Conservation (phyloP, 2,113 vertebrate species). For the Actinemys pallida region DNA sequence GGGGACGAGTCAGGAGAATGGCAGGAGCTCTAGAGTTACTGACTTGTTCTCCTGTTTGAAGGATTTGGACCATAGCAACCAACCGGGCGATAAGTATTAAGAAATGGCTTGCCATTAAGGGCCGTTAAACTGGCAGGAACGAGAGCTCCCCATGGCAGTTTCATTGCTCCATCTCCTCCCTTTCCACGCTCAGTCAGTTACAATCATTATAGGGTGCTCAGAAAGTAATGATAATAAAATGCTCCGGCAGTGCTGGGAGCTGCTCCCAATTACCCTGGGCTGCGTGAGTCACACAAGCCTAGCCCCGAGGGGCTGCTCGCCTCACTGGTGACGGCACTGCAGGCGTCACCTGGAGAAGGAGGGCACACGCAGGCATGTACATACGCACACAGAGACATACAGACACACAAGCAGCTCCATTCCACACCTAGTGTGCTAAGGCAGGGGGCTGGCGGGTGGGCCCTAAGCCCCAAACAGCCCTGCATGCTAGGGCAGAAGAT, state of each 20-base stretch:
- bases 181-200: not conserved
- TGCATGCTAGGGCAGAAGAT: not conserved
- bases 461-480: not conserved
- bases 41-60: not conserved
- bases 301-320: not conserved
- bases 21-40: not conserved
- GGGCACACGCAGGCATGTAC: not conserved
- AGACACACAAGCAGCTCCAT: not conserved
- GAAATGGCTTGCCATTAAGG: not conserved
- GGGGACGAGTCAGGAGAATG: not conserved
- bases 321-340: not conserved
- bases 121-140: not conserved
- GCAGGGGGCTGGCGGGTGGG: not conserved
- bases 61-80: not conserved
- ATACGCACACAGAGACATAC: no score
- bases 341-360: not conserved
- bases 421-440: no score
- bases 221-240: slow-evolving; percentile 9
- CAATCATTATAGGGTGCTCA: slow-evolving; percentile 21
- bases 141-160: not conserved
- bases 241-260: slow-evolving; percentile 12
- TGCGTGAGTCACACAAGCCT: not conserved
- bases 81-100: not conserved
- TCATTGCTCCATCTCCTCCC: not conserved
- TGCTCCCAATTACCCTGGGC: not conserved